These are phyloP conservation scores for Maconellicoccus hirsutus DNA, from an alignment of 1,140 invertebrate genomes.

Conservation along the genomic window DNA sequence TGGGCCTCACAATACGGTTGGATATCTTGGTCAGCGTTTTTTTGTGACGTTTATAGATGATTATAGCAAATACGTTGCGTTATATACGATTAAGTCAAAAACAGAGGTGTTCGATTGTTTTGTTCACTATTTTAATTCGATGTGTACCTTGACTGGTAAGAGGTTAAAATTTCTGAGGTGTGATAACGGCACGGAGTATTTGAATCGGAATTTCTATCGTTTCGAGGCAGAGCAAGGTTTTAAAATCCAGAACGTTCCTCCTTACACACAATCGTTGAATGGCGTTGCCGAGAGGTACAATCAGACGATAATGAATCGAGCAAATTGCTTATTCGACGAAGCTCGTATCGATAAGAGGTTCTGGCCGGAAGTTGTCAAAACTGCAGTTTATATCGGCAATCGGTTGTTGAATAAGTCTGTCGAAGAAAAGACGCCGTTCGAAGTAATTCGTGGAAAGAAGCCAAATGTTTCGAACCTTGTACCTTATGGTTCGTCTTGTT, in stretches of 20 bases:
- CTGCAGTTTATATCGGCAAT: slow-evolving; percentile 27
- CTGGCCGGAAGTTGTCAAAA: slow-evolving; percentile 26
- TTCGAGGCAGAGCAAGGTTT: slow-evolving; percentile 12
- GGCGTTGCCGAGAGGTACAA: slow-evolving; percentile 26
- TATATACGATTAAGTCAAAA: slow-evolving; percentile 29
- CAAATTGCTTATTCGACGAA: slow-evolving; percentile 26
- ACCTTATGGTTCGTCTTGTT: slow-evolving; percentile 29
- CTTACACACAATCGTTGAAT: slow-evolving; percentile 14
- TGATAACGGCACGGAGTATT: slow-evolving; percentile 27
- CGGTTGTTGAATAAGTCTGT: slow-evolving; percentile 18
- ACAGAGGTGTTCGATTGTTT: slow-evolving; percentile 27
- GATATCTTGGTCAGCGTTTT: slow-evolving; percentile 30
- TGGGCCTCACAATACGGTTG: slow-evolving; percentile 24
- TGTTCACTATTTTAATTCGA: slow-evolving; percentile 27
- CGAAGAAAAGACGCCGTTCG: background rate
- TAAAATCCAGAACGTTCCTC: background rate
- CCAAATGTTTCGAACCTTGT: slow-evolving; percentile 2
- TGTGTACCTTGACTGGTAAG: slow-evolving; percentile 12
- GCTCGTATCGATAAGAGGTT: slow-evolving; percentile 22
- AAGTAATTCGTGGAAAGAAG: slow-evolving; percentile 1
- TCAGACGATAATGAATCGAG: slow-evolving; percentile 25
- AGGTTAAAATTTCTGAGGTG: slow-evolving; percentile 23
- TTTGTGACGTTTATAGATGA: slow-evolving; percentile 32
- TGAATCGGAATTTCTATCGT: slow-evolving; percentile 13
- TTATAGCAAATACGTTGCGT: slow-evolving; percentile 30